These are phyloP conservation scores for Diplazon laetatorius DNA, from an alignment of 2,888 invertebrate species.

Conservation along the genomic window DNA sequence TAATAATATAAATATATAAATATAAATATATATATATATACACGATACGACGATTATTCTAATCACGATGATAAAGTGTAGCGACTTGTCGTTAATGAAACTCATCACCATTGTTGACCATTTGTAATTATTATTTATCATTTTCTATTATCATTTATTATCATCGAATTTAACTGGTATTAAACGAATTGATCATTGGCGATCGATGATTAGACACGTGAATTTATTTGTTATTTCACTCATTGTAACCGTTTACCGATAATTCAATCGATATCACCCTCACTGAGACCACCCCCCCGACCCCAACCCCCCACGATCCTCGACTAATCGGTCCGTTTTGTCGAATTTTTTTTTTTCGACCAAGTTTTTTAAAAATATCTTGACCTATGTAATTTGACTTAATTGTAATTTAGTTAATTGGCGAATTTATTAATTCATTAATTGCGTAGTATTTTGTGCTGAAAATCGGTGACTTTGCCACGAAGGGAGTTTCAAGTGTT, in stretches of 20 bases:
- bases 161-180: constrained; percentile 30
- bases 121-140: constrained; percentile 25
- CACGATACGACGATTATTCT: constrained; percentile 39
- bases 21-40: too few relatives aligned
- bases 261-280: constrained; percentile 27
- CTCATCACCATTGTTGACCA: constrained; percentile 14
- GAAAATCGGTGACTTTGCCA: constrained; percentile 13
- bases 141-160: constrained; percentile 14
- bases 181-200: constrained; percentile 16
- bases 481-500: constrained; percentile 21
- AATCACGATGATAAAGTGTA: constrained; percentile 45
- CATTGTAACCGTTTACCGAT: constrained; percentile 47
- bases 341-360: not conserved
- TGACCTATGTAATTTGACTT: constrained; percentile 40
- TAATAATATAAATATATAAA: not conserved
- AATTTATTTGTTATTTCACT: constrained; percentile 24
- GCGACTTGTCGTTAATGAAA: constrained; percentile 17
- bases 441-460: constrained; percentile 43
- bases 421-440: constrained; percentile 37
- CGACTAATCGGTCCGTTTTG: constrained; percentile 18
- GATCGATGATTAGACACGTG: constrained; percentile 42
- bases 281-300: too few relatives aligned
- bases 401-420: constrained; percentile 57
- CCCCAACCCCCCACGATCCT: too few relatives aligned
- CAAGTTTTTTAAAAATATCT: not conserved